Conservation (phyloP, 1,140 invertebrate genomes). For the Phocides pigmalion region DNA sequence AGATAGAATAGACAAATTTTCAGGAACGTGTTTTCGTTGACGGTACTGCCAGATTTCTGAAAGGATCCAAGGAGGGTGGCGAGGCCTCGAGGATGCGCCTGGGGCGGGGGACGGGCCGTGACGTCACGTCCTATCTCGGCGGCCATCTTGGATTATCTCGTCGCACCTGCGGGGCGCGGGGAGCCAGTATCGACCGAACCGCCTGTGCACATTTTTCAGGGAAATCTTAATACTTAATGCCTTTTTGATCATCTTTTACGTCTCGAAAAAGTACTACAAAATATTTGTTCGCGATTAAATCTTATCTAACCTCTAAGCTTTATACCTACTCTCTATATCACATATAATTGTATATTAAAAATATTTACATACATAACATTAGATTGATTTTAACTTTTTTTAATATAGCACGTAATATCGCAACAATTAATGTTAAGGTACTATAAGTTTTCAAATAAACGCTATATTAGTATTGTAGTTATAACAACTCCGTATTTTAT, state of each 20-base stretch:
- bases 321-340: no score
- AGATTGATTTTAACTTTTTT: no score
- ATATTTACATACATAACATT: no score
- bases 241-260: slow-evolving; percentile 18
- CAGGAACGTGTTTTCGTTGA: slow-evolving; percentile 18
- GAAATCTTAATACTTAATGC: slow-evolving; percentile 59
- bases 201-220: slow-evolving; percentile 75
- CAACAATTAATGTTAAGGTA: no score
- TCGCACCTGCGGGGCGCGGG: slow-evolving; percentile 80
- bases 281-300: slow-evolving; percentile 14
- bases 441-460: no score
- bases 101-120: slow-evolving; percentile 68
- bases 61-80: slow-evolving; percentile 81
- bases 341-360: no score
- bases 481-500: no score
- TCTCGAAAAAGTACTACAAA: slow-evolving; percentile 12
- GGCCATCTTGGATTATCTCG: slow-evolving; percentile 83
- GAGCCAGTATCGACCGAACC: slow-evolving; percentile 69
- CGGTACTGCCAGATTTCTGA: slow-evolving; percentile 73
- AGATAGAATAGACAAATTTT: background rate
- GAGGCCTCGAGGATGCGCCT: slow-evolving; percentile 78
- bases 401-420: no score
- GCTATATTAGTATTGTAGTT: no score
- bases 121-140: slow-evolving; percentile 83
- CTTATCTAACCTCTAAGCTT: no score